phyloP scores from a whole-genome alignment of 2,113 vertebrate species.

The Phalacrocorax aristotelis region DNA sequence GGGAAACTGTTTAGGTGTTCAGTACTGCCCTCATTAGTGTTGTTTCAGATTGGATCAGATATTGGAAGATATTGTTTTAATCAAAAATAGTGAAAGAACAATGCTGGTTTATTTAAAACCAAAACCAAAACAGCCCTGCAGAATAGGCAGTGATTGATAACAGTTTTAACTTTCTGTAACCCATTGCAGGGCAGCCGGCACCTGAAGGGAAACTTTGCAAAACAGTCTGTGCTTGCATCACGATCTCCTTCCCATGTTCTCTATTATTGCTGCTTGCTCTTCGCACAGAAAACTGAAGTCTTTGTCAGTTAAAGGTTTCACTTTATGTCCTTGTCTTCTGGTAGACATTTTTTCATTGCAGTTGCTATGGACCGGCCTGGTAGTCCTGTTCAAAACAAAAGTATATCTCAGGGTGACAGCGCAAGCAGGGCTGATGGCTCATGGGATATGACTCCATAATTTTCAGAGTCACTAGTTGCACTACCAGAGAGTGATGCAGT shows the following conservation, averaged over 20 bases:
- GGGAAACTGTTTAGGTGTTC: not conserved
- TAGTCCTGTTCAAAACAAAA: not conserved
- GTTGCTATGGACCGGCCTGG: not conserved
- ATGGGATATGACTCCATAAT: not conserved
- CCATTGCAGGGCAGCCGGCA: not conserved
- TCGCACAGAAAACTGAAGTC: not conserved
- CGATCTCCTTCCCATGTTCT: not conserved
- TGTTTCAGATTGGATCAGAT: not conserved
- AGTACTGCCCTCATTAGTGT: not conserved
- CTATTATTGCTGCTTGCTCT: not conserved
- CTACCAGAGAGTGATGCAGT: not conserved
- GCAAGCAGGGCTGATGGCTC: not conserved
- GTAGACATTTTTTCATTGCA: not conserved
- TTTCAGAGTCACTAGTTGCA: not conserved
- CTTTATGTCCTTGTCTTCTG: not conserved
- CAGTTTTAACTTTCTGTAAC: not conserved
- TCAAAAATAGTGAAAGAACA: not conserved
- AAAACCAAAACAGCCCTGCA: not conserved
- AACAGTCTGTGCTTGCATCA: not conserved
- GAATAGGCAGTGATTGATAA: not conserved
- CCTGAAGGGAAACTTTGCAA: conserved; percentile 16
- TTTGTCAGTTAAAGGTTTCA: not conserved
- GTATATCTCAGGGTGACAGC: not conserved
- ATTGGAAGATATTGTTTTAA: not conserved
- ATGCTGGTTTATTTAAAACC: not conserved